Conservation (phyloP, 2,888 invertebrate species). For the Cryptus viduatorius region DNA sequence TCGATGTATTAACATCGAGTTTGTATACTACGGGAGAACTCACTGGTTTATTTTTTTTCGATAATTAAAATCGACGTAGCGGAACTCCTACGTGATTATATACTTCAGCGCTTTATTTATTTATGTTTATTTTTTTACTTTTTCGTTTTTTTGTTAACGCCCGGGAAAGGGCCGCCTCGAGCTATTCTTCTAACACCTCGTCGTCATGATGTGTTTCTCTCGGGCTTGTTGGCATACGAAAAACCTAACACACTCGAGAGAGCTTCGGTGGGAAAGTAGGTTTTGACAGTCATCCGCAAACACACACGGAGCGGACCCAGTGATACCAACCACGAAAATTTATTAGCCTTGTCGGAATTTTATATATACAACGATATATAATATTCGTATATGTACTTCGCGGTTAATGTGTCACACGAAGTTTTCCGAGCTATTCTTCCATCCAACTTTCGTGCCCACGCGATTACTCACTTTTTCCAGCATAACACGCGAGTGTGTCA, state of each 20-base stretch:
- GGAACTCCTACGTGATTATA: neutral
- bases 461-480: conserved; percentile 26
- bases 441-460: neutral
- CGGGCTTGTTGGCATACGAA: conserved; percentile 58
- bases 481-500: conserved; percentile 13
- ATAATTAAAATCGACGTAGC: neutral
- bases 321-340: neutral
- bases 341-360: neutral
- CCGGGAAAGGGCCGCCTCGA: conserved; percentile 12
- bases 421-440: neutral
- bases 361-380: neutral
- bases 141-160: conserved; percentile 45
- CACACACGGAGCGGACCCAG: conserved; percentile 63
- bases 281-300: conserved; percentile 83
- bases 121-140: conserved; percentile 55
- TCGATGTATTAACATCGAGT: neutral
- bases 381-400: neutral
- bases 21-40: neutral
- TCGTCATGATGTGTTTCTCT: conserved; percentile 57
- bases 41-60: neutral
- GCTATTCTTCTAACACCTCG: conserved; percentile 42
- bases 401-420: neutral
- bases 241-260: conserved; percentile 50
- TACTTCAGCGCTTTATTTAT: neutral
- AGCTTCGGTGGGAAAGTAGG: conserved; percentile 76